These are phyloP conservation scores for Heterochromis multidens DNA, from an alignment of 2,113 vertebrate genomes.

Conservation along the genomic window DNA sequence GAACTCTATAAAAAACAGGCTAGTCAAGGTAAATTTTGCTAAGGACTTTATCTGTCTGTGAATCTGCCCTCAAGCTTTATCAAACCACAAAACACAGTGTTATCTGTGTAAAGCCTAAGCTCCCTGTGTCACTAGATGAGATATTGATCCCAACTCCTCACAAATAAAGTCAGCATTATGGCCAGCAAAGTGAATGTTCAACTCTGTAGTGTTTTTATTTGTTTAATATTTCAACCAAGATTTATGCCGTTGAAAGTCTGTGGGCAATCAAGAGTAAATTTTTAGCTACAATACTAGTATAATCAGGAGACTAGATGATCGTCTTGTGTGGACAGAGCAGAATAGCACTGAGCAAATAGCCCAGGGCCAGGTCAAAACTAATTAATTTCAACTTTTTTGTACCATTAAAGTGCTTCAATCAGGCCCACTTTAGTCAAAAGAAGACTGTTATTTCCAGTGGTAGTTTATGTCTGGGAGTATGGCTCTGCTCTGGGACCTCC, in stretches of 20 bases:
- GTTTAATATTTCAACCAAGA: neutral
- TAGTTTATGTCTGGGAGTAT: neutral
- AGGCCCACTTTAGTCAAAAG: neutral
- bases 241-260: neutral
- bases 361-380: neutral
- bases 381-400: neutral
- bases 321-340: neutral
- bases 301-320: neutral
- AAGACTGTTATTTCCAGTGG: neutral
- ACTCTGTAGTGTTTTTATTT: neutral
- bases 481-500: neutral
- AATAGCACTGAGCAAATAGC: neutral
- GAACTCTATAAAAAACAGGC: neutral
- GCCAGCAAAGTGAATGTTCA: conserved; percentile 44
- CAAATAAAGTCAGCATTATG: conserved; percentile 37
- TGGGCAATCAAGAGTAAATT: no score
- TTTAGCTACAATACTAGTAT: neutral
- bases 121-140: neutral
- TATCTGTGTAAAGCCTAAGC: conserved; percentile 17
- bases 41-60: neutral
- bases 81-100: conserved; percentile 6
- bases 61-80: neutral
- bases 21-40: conserved; percentile 3
- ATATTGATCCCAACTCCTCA: conserved; percentile 4
- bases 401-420: neutral